These are phyloP conservation scores for Rhinoderma darwinii DNA, from an alignment of 2,113 vertebrate species.

Conservation along the genomic window DNA sequence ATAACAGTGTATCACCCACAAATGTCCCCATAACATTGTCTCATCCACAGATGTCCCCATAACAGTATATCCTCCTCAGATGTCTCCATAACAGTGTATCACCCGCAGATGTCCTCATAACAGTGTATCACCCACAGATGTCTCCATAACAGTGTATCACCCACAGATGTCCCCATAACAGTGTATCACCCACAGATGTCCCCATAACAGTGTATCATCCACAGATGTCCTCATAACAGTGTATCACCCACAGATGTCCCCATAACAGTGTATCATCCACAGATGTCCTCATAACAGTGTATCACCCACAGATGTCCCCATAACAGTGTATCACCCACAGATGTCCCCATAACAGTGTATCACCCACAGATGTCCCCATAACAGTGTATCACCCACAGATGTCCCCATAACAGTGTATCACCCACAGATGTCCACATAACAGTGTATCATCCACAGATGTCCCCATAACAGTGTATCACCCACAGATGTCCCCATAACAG, in stretches of 20 bases:
- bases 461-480: neutral
- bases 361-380: neutral
- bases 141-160: neutral
- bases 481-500: neutral
- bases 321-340: neutral
- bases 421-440: neutral
- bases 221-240: neutral
- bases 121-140: neutral
- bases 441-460: neutral
- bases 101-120: neutral
- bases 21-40: neutral
- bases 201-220: neutral
- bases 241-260: neutral
- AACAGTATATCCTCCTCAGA: neutral
- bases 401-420: slow-evolving; percentile 9
- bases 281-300: neutral
- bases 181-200: neutral
- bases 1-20: neutral
- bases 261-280: neutral
- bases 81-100: neutral
- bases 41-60: neutral
- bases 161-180: neutral
- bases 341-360: slow-evolving; percentile 4
- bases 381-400: neutral
- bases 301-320: neutral